Conservation (phyloP, 64 coral and sea anemone genomes). For the Stichodactyla helianthus region DNA sequence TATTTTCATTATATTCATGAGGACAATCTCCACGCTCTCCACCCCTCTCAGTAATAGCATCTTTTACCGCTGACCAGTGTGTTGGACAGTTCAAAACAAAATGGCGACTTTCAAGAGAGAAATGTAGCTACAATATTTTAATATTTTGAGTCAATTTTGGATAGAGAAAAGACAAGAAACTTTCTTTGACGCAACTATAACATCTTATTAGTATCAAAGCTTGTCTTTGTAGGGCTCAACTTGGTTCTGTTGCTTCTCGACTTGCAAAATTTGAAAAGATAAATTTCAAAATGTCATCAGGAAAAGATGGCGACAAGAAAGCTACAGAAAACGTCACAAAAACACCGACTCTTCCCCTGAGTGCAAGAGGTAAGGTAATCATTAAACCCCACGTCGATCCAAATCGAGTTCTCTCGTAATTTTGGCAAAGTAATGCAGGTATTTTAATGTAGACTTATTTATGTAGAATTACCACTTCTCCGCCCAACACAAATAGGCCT, state of each 20-base stretch:
- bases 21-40: not conserved
- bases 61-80: not conserved
- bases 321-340: not conserved
- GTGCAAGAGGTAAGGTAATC: not conserved
- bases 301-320: conserved; percentile 2
- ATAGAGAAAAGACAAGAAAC: not conserved
- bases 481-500: too few species aligned
- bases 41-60: not conserved
- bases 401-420: too few species aligned
- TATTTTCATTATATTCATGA: not conserved
- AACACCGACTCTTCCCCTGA: not conserved
- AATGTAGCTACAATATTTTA: not conserved
- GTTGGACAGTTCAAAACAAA: conserved; percentile 4
- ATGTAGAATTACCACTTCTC: too few species aligned
- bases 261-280: not conserved
- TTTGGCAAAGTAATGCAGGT: not conserved
- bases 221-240: not conserved
- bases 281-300: not conserved
- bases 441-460: too few species aligned
- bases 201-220: not conserved
- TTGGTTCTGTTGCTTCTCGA: not conserved
- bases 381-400: not conserved
- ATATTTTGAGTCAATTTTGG: not conserved
- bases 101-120: not conserved
- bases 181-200: not conserved